phyloP scores from a whole-genome alignment of 2,888 invertebrate genomes.

The Ellobium chinense region DNA sequence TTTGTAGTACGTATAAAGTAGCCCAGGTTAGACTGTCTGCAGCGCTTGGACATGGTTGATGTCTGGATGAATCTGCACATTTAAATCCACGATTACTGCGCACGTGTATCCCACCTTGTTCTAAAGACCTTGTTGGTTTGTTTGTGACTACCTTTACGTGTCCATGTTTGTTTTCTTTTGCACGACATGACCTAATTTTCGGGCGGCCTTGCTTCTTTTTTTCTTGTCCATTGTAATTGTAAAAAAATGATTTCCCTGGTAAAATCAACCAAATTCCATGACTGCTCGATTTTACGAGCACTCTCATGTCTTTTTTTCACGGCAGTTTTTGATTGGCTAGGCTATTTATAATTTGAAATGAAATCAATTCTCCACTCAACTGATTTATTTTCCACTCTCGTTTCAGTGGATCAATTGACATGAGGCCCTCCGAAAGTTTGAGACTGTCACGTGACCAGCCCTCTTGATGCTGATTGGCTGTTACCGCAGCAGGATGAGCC shows the following conservation, averaged over 20 bases:
- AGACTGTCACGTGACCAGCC: constrained; percentile 27
- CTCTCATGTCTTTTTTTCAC: neutral
- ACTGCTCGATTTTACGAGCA: no score
- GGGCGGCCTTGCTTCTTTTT: constrained; percentile 29
- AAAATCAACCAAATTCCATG: no score
- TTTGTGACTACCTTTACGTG: neutral
- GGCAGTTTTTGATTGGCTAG: neutral
- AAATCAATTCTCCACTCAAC: neutral
- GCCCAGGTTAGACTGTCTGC: no score
- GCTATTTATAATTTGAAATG: neutral
- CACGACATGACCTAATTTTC: constrained; percentile 15
- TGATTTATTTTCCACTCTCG: constrained; percentile 48
- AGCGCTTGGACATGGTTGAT: neutral
- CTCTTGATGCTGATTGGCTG: neutral
- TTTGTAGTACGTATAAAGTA: no score
- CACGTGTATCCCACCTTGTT: no score
- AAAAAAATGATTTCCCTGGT: no score
- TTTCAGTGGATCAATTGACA: constrained; percentile 60
- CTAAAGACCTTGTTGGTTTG: neutral
- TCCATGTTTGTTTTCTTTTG: neutral
- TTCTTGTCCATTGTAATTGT: neutral
- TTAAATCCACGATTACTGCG: neutral
- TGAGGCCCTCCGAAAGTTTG: constrained; percentile 51
- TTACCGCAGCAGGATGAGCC: neutral
- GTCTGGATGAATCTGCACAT: neutral